Evolutionary conservation across 2,113 vertebrate genomes (phyloP).

Genomic region (Gorilla gorilla): DNA sequence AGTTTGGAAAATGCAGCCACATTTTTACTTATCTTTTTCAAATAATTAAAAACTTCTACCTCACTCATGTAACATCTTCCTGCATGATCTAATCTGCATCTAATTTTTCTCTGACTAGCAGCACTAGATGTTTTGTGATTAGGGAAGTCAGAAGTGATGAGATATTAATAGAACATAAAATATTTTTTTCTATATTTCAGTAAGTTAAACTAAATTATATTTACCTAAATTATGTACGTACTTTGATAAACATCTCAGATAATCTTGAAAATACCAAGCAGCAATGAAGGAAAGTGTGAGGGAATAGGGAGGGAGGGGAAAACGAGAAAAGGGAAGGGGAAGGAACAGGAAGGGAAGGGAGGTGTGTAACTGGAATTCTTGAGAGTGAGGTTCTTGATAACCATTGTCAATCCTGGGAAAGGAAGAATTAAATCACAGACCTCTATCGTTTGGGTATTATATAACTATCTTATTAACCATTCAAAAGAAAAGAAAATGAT

Average conservation of each 20-base stretch:
- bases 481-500: neutral
- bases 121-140: neutral
- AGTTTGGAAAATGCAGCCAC: neutral
- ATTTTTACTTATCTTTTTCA: neutral
- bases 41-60: neutral
- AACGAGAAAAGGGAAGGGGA: neutral
- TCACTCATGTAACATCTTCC: neutral
- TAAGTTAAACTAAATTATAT: neutral
- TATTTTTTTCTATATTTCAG: neutral
- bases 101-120: neutral
- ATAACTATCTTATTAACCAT: neutral
- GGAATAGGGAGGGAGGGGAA: too few species aligned
- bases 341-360: too few species aligned
- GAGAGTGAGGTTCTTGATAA: neutral
- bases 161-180: neutral
- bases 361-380: neutral
- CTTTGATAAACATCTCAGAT: neutral
- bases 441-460: neutral
- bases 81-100: neutral
- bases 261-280: neutral
- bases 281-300: neutral
- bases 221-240: neutral
- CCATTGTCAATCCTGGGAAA: neutral
- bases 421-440: neutral
- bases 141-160: neutral